Conservation (phyloP, 1,140 invertebrate genomes). For the Helicorthomorpha holstii region DNA sequence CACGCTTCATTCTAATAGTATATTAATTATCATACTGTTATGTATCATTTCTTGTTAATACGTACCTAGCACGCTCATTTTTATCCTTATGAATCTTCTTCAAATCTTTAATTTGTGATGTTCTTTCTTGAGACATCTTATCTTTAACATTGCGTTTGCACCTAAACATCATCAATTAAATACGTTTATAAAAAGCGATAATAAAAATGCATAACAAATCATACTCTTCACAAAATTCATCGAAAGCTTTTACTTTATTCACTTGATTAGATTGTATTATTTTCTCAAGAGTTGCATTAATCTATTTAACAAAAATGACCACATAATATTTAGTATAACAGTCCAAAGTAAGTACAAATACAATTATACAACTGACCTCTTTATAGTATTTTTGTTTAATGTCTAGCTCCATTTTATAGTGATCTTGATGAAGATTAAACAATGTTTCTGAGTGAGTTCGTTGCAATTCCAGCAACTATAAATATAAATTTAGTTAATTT, state of each 20-base stretch:
- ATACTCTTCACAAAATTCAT: slow-evolving; percentile 23
- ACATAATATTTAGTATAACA: background rate
- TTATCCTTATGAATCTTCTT: slow-evolving; percentile 67
- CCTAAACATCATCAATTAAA: slow-evolving; percentile 6
- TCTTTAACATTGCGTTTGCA: slow-evolving; percentile 57
- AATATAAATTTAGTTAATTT: too few relatives aligned
- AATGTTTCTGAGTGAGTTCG: slow-evolving; percentile 47
- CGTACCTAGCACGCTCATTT: slow-evolving; percentile 64
- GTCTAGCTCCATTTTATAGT: slow-evolving; percentile 54
- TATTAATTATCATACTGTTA: background rate
- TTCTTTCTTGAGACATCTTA: slow-evolving; percentile 55
- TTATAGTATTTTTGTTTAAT: slow-evolving; percentile 70
- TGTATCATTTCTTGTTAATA: background rate
- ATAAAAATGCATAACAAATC: background rate
- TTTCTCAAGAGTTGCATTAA: slow-evolving; percentile 49
- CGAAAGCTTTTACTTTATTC: slow-evolving; percentile 49
- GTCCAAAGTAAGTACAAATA: slow-evolving; percentile 10
- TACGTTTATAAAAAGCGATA: background rate
- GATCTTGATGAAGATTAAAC: slow-evolving; percentile 45
- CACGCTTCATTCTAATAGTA: slow-evolving; percentile 42
- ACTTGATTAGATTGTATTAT: slow-evolving; percentile 56
- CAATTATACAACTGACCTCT: slow-evolving; percentile 22
- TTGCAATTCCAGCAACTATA: background rate
- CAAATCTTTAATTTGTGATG: slow-evolving; percentile 68
- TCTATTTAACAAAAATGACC: slow-evolving; percentile 11